Evolutionary conservation across 2,888 invertebrate species (phyloP), one percentile per base, ranked within the genome.

Genomic region (Euclidia mi): DNA sequence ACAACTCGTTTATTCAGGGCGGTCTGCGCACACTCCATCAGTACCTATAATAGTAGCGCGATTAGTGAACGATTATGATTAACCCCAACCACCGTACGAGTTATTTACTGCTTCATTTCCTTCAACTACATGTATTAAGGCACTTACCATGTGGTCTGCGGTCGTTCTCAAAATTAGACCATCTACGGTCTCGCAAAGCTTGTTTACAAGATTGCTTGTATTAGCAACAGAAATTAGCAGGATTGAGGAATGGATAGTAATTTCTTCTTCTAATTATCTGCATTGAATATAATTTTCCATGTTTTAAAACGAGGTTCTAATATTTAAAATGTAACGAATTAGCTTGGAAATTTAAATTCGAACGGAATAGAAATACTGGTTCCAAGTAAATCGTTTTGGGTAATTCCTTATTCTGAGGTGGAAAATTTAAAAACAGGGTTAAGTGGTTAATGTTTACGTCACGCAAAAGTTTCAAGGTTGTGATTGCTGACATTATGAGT

Each of bases 11-110:
- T 64, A 53, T 65, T 63, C 14, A 37, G 12, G 7, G 58, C 64
- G 69, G 20, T 73, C 69, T 78, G 73, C 73, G 63, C 63, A 15
- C 40, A 63, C 71, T 60, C 71, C 72, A 65, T 65, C 72, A 73
- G 84, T 83, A 82, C 81, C 52, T 48, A 57, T 81, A 71, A 75
- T 73, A 65, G 64, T 42, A 49, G 63, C 44, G 55, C 56, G 58
- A 77, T 78, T 79, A 79, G 45, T 59, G 49, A 35, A 38, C 56
- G 61, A 65, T 79, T 72, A 70, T 69, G 65, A 76, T 76, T 76
- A 69, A 71, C 71, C 71, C 42, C 66, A 66, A 76, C 71, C 78
- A 65, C 76, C 67, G n/a, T 29, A 43, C 17, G n/a, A 25, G 56
- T 58, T 4, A 4, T 6, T 34, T 34, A 60, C 57, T 51, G 56